These are phyloP conservation scores for Opisthograptis luteolata DNA, from an alignment of 2,888 invertebrate genomes.

Conservation along the genomic window DNA sequence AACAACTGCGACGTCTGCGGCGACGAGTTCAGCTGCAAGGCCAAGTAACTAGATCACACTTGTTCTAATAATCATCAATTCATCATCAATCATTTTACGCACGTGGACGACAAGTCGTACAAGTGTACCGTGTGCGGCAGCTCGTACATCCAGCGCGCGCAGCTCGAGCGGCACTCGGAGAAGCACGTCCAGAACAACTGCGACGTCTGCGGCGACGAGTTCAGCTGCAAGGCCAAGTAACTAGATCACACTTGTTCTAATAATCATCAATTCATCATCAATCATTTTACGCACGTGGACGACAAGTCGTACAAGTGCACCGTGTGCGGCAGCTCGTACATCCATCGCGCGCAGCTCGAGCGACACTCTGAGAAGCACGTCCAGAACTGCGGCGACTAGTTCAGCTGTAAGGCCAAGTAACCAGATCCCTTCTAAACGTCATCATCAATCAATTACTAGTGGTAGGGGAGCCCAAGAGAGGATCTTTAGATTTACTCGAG, in stretches of 20 bases:
- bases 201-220: conserved; percentile 51
- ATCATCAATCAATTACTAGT: too few species aligned
- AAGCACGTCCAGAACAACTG: conserved; percentile 89
- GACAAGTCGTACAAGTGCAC: conserved; percentile 83
- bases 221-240: conserved; percentile 55
- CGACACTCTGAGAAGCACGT: conserved; percentile 91
- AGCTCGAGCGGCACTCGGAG: conserved; percentile 90
- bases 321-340: conserved; percentile 91
- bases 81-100: too few species aligned
- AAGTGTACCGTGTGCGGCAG: conserved; percentile 88
- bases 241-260: conserved; percentile 7
- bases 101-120: conserved; percentile 75
- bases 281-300: conserved; percentile 85
- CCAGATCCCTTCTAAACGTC: conserved; percentile 15
- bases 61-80: too few species aligned
- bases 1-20: conserved; percentile 83
- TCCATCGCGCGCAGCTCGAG: conserved; percentile 91
- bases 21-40: conserved; percentile 48
- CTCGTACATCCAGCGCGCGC: conserved; percentile 93
- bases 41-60: conserved; percentile 43
- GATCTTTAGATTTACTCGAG: too few species aligned
- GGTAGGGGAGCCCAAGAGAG: too few species aligned
- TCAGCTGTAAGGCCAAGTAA: conserved; percentile 55
- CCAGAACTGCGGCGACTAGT: conserved; percentile 74
- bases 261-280: too few species aligned